phyloP scores from a whole-genome alignment of 1,140 invertebrate species.

The Drosophila repleta region DNA sequence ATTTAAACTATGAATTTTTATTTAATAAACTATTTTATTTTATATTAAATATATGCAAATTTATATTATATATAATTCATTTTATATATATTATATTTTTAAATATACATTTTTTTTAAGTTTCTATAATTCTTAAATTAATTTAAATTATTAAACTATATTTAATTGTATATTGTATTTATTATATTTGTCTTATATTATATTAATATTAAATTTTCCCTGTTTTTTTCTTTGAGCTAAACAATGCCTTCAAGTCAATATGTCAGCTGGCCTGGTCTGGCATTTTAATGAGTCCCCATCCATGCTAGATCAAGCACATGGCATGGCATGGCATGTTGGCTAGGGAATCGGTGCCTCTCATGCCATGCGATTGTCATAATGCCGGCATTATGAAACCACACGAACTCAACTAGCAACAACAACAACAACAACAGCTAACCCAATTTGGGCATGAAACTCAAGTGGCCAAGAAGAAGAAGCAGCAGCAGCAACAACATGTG shows the following conservation, averaged over 20 bases:
- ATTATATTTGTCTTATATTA: no score
- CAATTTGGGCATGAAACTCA: constrained; percentile 35
- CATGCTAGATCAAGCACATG: constrained; percentile 35
- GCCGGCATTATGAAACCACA: constrained; percentile 52
- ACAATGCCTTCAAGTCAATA: constrained; percentile 30
- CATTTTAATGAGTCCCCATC: constrained; percentile 37
- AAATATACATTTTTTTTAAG: no score
- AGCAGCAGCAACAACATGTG: constrained; percentile 21
- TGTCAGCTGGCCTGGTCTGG: constrained; percentile 34
- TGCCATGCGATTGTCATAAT: constrained; percentile 17
- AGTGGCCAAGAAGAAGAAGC: constrained; percentile 20
- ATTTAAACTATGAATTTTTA: no score
- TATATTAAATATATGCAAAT: no score
- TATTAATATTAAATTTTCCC: no score
- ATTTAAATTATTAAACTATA: no score
- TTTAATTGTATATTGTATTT: no score
- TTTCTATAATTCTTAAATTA: no score
- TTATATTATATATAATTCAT: no score
- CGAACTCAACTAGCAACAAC: constrained; percentile 26
- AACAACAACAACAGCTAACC: constrained; percentile 6
- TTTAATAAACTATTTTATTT: no score
- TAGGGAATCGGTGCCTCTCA: not conserved
- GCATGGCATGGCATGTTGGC: constrained; percentile 2
- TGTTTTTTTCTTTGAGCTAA: no score
- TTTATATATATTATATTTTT: no score